Evolutionary conservation across 2,888 invertebrate species (phyloP), one percentile per base, ranked within the genome.

Genomic region (Seladonia tumulorum): DNA sequence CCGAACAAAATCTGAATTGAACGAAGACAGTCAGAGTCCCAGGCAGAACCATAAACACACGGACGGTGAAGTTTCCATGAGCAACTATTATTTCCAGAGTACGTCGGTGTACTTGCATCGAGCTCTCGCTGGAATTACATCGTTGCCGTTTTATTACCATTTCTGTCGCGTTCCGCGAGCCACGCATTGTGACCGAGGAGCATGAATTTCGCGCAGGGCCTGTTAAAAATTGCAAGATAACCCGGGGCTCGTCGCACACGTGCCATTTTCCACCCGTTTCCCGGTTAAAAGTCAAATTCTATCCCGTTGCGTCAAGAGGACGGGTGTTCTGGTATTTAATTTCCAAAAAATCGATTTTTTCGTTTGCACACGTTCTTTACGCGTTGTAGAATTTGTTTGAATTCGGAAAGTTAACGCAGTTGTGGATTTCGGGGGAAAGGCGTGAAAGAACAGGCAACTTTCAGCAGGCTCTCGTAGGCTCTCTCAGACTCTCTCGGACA

Each of bases 261-360:
- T 71, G 73, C 80, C 71, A 14, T 53, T 29, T 39, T 60, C 75
- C 47, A 76, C 42, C 68, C 35, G n/a, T 53, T 57, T 68, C 5
- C 83, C 83, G 76, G 79, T 80, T 83, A 87, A 84, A 89, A 89
- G 88, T 89, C 86, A 86, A 89, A 88, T 91, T 81, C 82, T 80
- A 88, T 83, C 72, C 80, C 80, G 60, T 75, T 63, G 68, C 87
- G 83, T 83, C 88, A 86, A 87, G 87, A 42, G 3, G n/a, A n/a
- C n/a, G n/a, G 16, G 2, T 3, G 39, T 1, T 35, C 18, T 4
- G 57, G 3, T 57, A 5, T n/a, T 12, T 57, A 12, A 8, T 57
- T n/a, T 57, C 12, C 0, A n/a, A n/a, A 57, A 57, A 4, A 10
- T 53, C 53, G 18, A 49, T 49, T 22, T 10, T n/a, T n/a, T n/a